Percentiles rank a stretch among this genome's conserved stretches.
Evolutionary conservation across 2,113 vertebrate species (phyloP).

Genomic region (Dasyprocta punctata): DNA sequence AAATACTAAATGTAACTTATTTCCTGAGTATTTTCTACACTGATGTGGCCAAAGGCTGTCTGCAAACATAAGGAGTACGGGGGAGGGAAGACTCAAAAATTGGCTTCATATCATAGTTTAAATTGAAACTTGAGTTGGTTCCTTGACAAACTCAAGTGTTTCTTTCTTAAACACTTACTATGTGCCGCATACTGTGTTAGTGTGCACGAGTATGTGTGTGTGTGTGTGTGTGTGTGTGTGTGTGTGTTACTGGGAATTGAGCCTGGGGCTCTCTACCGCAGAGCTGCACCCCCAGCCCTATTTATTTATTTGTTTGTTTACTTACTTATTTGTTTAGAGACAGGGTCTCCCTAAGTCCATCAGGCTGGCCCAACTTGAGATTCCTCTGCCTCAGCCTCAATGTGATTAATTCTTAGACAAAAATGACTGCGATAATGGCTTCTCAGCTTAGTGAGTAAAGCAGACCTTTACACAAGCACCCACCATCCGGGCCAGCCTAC

Average conservation of each 20-base stretch:
- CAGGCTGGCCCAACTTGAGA: neutral
- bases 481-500: no score
- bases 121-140: constrained; percentile 11
- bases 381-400: neutral
- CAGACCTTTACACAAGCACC: neutral
- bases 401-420: neutral
- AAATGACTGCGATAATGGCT: neutral
- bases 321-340: neutral
- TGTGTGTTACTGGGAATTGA: neutral
- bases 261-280: neutral
- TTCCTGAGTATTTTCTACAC: neutral
- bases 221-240: neutral
- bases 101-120: neutral
- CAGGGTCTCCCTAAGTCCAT: neutral
- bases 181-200: neutral
- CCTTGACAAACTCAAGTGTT: neutral
- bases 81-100: neutral
- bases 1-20: constrained; percentile 18
- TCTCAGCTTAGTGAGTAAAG: neutral
- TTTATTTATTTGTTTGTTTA: neutral
- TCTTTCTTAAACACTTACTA: neutral
- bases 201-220: neutral
- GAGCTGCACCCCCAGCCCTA: neutral
- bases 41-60: neutral
- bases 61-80: neutral